A percentile compares a stretch with the other conserved stretches of the same genome.
These are phyloP conservation scores for Cromileptes altivelis DNA, from an alignment of 2,113 vertebrate genomes.

Conservation along the genomic window DNA sequence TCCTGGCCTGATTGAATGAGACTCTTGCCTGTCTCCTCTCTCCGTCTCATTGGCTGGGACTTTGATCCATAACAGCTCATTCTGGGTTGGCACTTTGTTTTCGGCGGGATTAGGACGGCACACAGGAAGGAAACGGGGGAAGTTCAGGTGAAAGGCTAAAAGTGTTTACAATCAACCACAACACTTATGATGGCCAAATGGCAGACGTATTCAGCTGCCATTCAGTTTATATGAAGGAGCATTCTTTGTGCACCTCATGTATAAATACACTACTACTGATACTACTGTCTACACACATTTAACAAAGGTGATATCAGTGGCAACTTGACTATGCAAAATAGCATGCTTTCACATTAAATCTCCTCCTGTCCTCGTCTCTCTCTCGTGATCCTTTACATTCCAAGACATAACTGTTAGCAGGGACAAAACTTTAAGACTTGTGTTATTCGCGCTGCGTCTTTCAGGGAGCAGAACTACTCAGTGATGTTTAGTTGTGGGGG, in stretches of 20 bases:
- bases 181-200: conserved; percentile 45
- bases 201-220: conserved; percentile 64
- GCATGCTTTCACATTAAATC: conserved; percentile 62
- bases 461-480: neutral
- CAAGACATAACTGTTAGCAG: conserved; percentile 27
- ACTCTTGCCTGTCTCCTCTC: neutral
- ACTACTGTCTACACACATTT: conserved; percentile 48
- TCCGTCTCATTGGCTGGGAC: conserved; percentile 4
- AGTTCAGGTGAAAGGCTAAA: conserved; percentile 30
- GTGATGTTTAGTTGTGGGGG: neutral
- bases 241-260: conserved; percentile 32
- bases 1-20: conserved; percentile 21
- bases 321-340: conserved; percentile 41
- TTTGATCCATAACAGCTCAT: conserved; percentile 12
- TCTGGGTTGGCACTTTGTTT: conserved; percentile 52
- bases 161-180: conserved; percentile 55
- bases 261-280: conserved; percentile 42
- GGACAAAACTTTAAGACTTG: conserved; percentile 55
- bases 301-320: conserved; percentile 61
- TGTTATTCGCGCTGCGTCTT: conserved; percentile 9
- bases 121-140: conserved; percentile 10
- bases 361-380: conserved; percentile 14
- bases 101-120: conserved; percentile 51
- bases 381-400: conserved; percentile 53
- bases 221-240: conserved; percentile 30